Percentiles rank a stretch among this genome's conserved stretches.
phyloP scores from a whole-genome alignment of 2,797 vertebrate species.

The Pseudomugil gertrudae region DNA sequence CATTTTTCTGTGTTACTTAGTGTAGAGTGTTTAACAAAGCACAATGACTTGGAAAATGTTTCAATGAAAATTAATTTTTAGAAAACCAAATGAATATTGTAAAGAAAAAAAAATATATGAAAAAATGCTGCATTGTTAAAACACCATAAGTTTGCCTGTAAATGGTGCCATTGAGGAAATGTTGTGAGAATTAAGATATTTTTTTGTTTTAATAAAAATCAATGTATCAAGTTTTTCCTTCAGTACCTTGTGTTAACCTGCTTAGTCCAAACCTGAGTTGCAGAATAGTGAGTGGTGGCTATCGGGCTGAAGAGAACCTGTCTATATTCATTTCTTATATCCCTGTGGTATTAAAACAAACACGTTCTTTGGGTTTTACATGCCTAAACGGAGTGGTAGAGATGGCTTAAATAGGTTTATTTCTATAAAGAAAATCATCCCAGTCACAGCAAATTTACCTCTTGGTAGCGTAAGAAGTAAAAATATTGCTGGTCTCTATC shows the following conservation, averaged over 20 bases:
- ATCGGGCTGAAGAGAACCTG: no score
- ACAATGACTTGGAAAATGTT: conserved; percentile 8
- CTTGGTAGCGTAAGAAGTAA: no score
- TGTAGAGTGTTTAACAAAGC: conserved; percentile 13
- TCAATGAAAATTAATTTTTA: neutral
- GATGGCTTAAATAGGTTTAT: no score
- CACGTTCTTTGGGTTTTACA: no score
- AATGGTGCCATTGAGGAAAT: conserved; percentile 60
- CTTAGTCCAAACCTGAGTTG: neutral
- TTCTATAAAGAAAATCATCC: no score
- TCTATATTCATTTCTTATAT: no score
- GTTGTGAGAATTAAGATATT: conserved; percentile 49
- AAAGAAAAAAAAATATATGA: conserved; percentile 1
- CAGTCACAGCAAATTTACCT: no score
- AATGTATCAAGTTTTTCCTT: conserved; percentile 21
- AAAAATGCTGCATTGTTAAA: conserved; percentile 15
- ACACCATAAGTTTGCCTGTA: conserved; percentile 43
- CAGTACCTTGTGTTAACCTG: neutral
- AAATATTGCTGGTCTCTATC: no score
- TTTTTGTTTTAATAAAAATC: conserved; percentile 74
- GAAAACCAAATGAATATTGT: conserved; percentile 6
- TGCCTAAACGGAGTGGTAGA: no score
- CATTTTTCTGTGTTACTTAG: conserved; percentile 24
- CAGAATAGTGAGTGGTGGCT: no score
- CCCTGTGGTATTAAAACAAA: no score